phyloP scores from a whole-genome alignment of 2,888 invertebrate species.

The Ceratothoa steindachneri region DNA sequence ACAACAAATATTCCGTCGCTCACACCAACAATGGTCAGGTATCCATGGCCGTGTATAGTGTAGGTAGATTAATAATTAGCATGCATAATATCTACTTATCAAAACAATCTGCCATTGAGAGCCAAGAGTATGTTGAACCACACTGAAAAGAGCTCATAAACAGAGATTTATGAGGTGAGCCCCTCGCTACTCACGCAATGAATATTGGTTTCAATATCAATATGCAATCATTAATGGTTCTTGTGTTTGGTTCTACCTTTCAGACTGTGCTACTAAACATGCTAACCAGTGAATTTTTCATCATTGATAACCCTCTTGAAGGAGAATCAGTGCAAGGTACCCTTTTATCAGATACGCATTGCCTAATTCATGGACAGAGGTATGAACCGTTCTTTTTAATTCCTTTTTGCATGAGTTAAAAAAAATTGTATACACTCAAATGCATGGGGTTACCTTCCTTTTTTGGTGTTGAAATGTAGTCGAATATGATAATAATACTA shows the following conservation, averaged over 20 bases:
- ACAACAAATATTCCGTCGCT: constrained; percentile 92
- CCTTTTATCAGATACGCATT: constrained; percentile 64
- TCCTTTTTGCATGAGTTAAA: background rate
- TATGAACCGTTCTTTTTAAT: constrained; percentile 64
- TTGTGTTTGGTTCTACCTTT: no score
- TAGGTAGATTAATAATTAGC: background rate
- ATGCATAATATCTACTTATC: background rate
- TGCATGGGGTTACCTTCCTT: no score
- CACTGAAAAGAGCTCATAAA: no score
- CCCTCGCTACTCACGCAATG: no score
- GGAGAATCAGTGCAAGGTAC: constrained; percentile 65
- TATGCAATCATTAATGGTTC: no score
- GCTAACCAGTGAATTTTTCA: constrained; percentile 85
- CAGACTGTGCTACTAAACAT: constrained; percentile 84
- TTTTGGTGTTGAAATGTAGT: no score
- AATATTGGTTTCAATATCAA: no score
- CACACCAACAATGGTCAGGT: constrained; percentile 90
- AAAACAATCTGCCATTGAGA: no score
- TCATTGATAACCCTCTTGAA: constrained; percentile 77
- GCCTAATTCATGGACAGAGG: constrained; percentile 72
- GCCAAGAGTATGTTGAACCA: no score
- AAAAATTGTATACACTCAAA: constrained; percentile 7
- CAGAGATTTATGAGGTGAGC: no score
- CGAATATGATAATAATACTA: no score
- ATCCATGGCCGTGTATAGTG: background rate